Evolutionary conservation across 2,888 invertebrate species (phyloP), one percentile per base, ranked within the genome.

Genomic region (Argyra leucocephala): DNA sequence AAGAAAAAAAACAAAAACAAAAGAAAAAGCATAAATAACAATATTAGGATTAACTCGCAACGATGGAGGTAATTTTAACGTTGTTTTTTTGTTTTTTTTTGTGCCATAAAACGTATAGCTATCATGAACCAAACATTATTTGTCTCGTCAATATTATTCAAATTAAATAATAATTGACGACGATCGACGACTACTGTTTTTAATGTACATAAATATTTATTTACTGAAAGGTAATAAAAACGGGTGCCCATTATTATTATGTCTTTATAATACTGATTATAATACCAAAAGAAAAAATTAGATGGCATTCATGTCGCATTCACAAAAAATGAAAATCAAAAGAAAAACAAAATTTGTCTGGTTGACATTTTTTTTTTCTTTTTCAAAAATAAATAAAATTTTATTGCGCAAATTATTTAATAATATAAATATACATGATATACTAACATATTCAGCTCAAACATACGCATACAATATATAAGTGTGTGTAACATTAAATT

Each of bases 241-340:
- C 48, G 48, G 48, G 48, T 48, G 48, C 48, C 48, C n/a, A 48
- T 48, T n/a, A 48, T 48, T 48, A 48, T 48, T 48, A 48, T 48
- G 18, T 10, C 31, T 18, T 48, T 2, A 48, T 26, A 48, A 12
- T 18, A 5, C 18, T 48, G 15, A 48, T 18, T 15, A 48, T 18
- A 48, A 48, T 18, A 9, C 48, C 15, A 48, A 48, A 31, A 31
- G 10, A 31, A 31, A 31, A 9, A 12, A 2, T 48, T 48, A 48
- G 48, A 48, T 48, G 48, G 48, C 9, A 48, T 15, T 48, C 48
- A 48, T 48, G 48, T 48, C 48, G 48, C 48, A 48, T 48, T 48
- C n/a, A 48, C 48, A 48, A 18, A 18, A 48, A 48, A 48, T 12
- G 18, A 48, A 48, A 48, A 48, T 12, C 1, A 48, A 48, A 48